Evolutionary conservation across 2,888 invertebrate species (phyloP).

Genomic region (Zaprionus lineosus): DNA sequence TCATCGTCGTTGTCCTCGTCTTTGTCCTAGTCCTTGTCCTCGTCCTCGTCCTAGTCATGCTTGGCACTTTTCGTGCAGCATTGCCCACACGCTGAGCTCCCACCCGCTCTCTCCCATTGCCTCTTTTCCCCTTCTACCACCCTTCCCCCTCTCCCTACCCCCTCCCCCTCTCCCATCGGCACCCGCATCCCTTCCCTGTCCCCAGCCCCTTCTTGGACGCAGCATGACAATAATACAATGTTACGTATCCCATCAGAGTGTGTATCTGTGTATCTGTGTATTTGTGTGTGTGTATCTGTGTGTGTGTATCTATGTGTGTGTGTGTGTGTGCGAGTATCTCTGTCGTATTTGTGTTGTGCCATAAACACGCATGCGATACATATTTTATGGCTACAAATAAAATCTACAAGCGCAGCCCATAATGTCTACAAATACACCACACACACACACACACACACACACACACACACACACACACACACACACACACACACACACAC

Average conservation of each 20-base stretch:
- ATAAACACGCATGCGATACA: constrained; percentile 69
- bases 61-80: too few relatives aligned
- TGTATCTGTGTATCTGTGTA: constrained; percentile 7
- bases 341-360: constrained; percentile 34
- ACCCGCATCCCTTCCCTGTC: not conserved
- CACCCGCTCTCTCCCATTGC: too few relatives aligned
- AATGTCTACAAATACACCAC: constrained; percentile 14
- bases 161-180: not conserved
- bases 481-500: not conserved
- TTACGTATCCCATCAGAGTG: not conserved
- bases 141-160: not conserved
- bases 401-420: constrained; percentile 37
- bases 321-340: constrained; percentile 2
- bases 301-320: constrained; percentile 7
- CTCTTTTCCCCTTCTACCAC: not conserved
- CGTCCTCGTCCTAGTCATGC: too few relatives aligned
- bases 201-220: not conserved
- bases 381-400: constrained; percentile 61
- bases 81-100: too few relatives aligned
- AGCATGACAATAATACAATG: not conserved
- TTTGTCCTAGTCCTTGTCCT: too few relatives aligned
- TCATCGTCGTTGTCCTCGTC: too few relatives aligned
- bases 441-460: constrained; percentile 9
- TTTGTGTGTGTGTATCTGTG: constrained; percentile 36
- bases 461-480: constrained; percentile 7